These are phyloP conservation scores for Chrysaora quinquecirrha DNA, from an alignment of 30 jellyfish, hydroid and myxozoan genomes.

Conservation along the genomic window DNA sequence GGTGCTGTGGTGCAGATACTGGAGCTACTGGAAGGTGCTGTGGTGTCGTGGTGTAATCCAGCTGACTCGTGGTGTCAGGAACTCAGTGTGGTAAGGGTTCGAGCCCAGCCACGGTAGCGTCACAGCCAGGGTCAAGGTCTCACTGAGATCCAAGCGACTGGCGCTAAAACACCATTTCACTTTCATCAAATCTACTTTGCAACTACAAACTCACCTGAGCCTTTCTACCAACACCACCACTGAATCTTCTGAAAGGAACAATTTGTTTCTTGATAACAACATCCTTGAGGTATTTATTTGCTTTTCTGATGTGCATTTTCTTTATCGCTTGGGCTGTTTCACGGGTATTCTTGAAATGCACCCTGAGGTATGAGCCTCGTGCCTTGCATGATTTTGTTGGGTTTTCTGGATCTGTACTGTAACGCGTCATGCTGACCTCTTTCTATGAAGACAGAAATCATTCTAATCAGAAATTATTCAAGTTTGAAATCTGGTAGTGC, in stretches of 20 bases:
- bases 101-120: too few relatives aligned
- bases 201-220: too few relatives aligned
- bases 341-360: conserved; percentile 99
- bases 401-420: conserved; percentile 98
- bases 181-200: too few relatives aligned
- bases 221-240: conserved; percentile 99
- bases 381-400: conserved; percentile 99
- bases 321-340: conserved; percentile 99
- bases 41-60: too few relatives aligned
- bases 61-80: too few relatives aligned
- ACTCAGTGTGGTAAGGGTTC: too few relatives aligned
- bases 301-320: conserved; percentile 98
- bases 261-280: conserved; percentile 89
- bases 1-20: too few relatives aligned
- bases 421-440: conserved; percentile 95
- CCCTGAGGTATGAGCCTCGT: conserved; percentile 99
- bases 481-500: conserved; percentile 94
- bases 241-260: conserved; percentile 96
- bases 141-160: too few relatives aligned
- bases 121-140: too few relatives aligned
- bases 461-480: conserved; percentile 93
- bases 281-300: conserved; percentile 89
- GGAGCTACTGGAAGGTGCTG: too few relatives aligned
- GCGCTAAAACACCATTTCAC: too few relatives aligned
- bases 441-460: conserved; percentile 75